Evolutionary conservation across 2,113 vertebrate species (phyloP).

Genomic region (Conger conger): DNA sequence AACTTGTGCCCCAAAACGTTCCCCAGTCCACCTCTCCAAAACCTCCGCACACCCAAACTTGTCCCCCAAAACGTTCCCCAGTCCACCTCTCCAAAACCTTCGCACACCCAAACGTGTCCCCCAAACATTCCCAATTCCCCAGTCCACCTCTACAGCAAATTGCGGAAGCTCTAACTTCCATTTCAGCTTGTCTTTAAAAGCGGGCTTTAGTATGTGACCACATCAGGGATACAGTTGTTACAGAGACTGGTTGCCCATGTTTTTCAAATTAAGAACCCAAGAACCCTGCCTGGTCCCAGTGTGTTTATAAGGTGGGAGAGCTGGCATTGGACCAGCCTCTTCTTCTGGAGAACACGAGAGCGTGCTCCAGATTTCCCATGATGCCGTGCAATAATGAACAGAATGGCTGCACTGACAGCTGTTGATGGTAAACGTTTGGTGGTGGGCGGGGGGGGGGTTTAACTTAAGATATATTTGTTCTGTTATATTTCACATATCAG

Average conservation of each 20-base stretch:
- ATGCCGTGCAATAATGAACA: conserved; percentile 62
- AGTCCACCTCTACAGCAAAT: no score
- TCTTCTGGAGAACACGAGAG: conserved; percentile 66
- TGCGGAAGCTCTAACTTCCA: no score
- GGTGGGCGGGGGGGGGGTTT: not conserved
- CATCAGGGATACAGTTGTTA: conserved; percentile 59
- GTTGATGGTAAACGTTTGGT: conserved; percentile 55
- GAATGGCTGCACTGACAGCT: conserved; percentile 61
- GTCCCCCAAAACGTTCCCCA: no score
- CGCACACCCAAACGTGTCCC: no score
- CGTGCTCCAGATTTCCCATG: conserved; percentile 62
- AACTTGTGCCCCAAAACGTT: no score
- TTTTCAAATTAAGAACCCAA: conserved; percentile 63
- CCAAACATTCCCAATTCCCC: no score
- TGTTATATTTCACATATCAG: no score
- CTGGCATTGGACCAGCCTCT: conserved; percentile 63
- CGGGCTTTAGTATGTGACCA: conserved; percentile 68
- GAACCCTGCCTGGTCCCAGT: conserved; percentile 47
- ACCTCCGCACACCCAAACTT: no score
- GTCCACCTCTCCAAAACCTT: no score
- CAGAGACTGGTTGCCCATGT: conserved; percentile 54
- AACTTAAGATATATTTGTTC: no score
- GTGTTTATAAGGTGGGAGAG: conserved; percentile 68
- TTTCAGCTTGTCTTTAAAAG: conserved; percentile 60
- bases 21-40: no score